Evolutionary conservation across 2,113 vertebrate species (phyloP), one percentile per base, ranked within the genome.

Genomic region (pig (Sus scrofa)): DNA sequence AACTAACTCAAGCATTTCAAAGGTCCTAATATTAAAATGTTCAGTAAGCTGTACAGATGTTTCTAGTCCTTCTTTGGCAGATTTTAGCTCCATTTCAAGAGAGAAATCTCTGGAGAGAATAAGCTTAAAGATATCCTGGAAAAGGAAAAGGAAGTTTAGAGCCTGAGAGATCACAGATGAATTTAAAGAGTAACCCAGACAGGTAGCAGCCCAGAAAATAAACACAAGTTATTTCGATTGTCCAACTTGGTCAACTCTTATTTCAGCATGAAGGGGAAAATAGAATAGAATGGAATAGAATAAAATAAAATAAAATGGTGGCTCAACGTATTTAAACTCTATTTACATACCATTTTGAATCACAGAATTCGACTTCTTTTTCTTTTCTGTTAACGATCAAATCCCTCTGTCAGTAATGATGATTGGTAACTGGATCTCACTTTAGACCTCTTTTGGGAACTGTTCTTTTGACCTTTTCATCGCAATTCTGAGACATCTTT

Each of bases 1-100:
- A 54, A 74, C 68, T 85, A 91, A 96, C 78, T 32, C 30, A 83
- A 83, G 70, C 32, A 86, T 89, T 82, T 77, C 6, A 67, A 44
- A 86, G 15, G 16, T 79, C 9, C 32, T 89, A 18, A 15, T 78
- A 24, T 70, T 60, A 88, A 68, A 27, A 32, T 82, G 91, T 77
- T 94, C n/a, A 68, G 74, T 13, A 89, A 92, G 26, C 74, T 4
- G 0, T 58, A 37, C 20, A 74, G 56, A 84, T 8, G 0, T 68
- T 92, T 71, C 52, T 83, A 16, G 18, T 60, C 87, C 87, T 89
- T 56, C 9, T 86, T 90, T 44, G 58, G 62, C 26, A 93, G 37
- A 93, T 91, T 84, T 91, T 63, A 82, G 30, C 13, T 78, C 24
- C 9, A 67, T 78, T 91, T 87, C 9, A 90, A 63, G 58, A 62